Evolutionary conservation across 1,140 invertebrate genomes (phyloP).

Genomic region (Oedothorax gibbosus): DNA sequence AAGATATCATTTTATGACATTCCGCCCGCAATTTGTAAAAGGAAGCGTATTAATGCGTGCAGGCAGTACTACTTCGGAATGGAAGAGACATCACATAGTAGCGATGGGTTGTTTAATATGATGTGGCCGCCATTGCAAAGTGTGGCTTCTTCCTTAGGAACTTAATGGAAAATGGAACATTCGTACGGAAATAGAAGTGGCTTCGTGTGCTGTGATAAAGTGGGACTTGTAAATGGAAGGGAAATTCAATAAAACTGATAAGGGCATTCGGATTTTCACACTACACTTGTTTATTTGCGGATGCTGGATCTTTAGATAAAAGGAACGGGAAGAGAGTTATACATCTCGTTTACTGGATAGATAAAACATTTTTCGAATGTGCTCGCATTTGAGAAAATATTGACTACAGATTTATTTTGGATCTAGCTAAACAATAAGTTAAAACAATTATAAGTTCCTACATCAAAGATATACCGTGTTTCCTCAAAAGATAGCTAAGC

Average conservation of each 20-base stretch:
- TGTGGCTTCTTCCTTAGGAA: slow-evolving; percentile 21
- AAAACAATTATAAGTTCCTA: too few relatives aligned
- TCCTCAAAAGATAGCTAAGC: too few relatives aligned
- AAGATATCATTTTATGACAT: slow-evolving; percentile 57
- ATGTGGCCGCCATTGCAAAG: slow-evolving; percentile 14
- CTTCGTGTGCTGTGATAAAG: slow-evolving; percentile 25
- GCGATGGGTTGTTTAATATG: slow-evolving; percentile 35
- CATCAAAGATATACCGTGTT: too few relatives aligned
- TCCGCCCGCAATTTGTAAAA: slow-evolving; percentile 42
- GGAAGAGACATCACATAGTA: too few relatives aligned
- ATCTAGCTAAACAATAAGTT: too few relatives aligned
- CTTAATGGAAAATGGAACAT: slow-evolving; percentile 21
- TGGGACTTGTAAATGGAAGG: slow-evolving; percentile 18
- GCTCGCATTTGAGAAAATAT: background rate
- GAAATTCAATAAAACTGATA: slow-evolving; percentile 38
- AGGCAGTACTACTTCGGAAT: background rate
- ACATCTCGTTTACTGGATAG: too few relatives aligned
- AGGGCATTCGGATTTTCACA: slow-evolving; percentile 3
- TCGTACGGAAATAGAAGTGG: background rate
- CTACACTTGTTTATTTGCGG: background rate
- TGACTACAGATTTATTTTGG: too few relatives aligned
- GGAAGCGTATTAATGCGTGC: slow-evolving; percentile 38
- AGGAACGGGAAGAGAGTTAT: background rate
- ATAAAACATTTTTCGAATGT: background rate
- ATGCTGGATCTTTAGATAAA: background rate